Evolutionary conservation across 1,140 invertebrate genomes (phyloP).

Genomic region (Elymnias hypermnestra): DNA sequence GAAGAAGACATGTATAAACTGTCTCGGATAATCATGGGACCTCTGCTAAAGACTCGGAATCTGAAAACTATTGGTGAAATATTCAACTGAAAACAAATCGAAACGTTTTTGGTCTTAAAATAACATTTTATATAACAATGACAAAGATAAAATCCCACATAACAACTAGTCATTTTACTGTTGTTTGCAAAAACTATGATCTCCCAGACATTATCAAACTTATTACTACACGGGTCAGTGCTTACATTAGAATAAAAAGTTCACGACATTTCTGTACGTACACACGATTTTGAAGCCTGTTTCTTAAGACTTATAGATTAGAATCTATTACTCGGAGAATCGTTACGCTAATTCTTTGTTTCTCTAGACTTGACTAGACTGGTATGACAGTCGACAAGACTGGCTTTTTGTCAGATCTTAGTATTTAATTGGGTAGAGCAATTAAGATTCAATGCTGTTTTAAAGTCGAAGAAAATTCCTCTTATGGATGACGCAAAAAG

Average conservation of each 20-base stretch:
- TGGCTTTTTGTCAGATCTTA: no score
- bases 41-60: no score
- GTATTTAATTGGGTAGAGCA: no score
- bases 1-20: no score
- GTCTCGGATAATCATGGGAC: no score
- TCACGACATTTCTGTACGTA: background rate
- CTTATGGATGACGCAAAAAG: no score
- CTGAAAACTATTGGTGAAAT: no score
- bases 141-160: background rate
- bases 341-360: background rate
- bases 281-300: background rate
- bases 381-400: background rate
- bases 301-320: background rate
- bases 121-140: no score
- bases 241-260: slow-evolving; percentile 5
- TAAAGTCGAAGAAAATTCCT: no score
- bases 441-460: no score
- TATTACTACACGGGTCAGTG: slow-evolving; percentile 4
- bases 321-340: background rate
- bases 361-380: background rate
- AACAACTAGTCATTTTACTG: background rate
- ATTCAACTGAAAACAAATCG: no score
- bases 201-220: slow-evolving; percentile 2
- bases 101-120: no score
- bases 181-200: background rate